Evolutionary conservation across 2,797 vertebrate species (phyloP).

Genomic region (Etheostoma perlongum): DNA sequence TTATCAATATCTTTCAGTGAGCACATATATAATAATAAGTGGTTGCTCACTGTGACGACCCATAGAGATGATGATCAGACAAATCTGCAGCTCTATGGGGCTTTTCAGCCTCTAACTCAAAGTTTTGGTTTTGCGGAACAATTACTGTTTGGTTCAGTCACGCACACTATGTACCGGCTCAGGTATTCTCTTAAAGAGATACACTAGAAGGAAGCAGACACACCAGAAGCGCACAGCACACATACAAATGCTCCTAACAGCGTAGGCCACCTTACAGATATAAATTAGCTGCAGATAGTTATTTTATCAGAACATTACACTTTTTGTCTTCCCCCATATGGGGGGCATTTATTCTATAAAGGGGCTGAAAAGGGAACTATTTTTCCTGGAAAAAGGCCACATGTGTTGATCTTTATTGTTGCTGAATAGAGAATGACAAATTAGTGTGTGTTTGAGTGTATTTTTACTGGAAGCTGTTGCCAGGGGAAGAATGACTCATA

Average conservation of each 20-base stretch:
- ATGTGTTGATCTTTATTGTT: conserved; percentile 46
- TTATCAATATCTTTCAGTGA: conserved; percentile 12
- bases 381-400: conserved; percentile 31
- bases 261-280: too few species aligned
- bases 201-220: too few species aligned
- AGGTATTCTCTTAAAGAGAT: too few species aligned
- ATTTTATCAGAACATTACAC: not conserved
- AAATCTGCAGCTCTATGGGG: not conserved
- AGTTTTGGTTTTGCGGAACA: not conserved
- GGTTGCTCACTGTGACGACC: not conserved
- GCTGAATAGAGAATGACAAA: conserved; percentile 47
- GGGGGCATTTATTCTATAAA: not conserved
- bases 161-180: too few species aligned
- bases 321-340: not conserved
- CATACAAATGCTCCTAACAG: too few species aligned
- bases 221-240: too few species aligned
- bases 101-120: not conserved
- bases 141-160: not conserved
- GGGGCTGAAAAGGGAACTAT: not conserved
- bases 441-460: conserved; percentile 1
- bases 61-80: not conserved
- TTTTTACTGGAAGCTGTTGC: conserved; percentile 56
- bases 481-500: conserved; percentile 63
- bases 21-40: not conserved
- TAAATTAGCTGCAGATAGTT: not conserved